These are phyloP conservation scores for Trialeurodes vaporariorum DNA, from an alignment of 1,140 invertebrate genomes.

Conservation along the genomic window DNA sequence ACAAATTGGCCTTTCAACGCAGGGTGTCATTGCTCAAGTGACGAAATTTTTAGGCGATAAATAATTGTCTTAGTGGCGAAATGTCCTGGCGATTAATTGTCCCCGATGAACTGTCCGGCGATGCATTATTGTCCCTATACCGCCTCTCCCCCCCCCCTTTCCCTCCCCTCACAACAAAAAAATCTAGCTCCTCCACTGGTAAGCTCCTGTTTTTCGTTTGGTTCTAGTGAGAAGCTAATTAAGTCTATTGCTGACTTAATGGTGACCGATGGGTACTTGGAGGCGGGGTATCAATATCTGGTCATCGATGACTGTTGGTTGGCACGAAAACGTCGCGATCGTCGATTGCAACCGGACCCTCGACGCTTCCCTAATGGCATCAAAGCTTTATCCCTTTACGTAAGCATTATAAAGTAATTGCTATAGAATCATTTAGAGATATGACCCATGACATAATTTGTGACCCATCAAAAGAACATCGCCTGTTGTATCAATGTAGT, in stretches of 20 bases:
- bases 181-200: no score
- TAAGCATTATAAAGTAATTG: constrained; percentile 31
- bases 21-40: no score
- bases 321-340: constrained; percentile 37
- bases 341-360: constrained; percentile 41
- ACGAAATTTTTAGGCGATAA: no score
- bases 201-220: no score
- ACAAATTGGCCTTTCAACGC: no score
- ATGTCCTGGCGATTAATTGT: no score
- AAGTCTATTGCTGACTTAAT: constrained; percentile 42
- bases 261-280: constrained; percentile 42
- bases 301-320: constrained; percentile 53
- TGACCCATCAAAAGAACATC: not conserved
- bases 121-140: no score
- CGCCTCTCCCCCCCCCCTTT: no score
- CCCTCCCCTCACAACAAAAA: no score
- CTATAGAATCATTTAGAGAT: constrained; percentile 4
- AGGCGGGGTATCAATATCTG: constrained; percentile 44
- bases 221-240: constrained; percentile 43
- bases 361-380: constrained; percentile 48
- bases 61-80: no score
- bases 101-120: no score
- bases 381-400: constrained; percentile 44
- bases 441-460: not conserved
- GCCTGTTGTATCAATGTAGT: not conserved